Conservation (phyloP, 2,797 vertebrate species). For the Alouatta caraya region DNA sequence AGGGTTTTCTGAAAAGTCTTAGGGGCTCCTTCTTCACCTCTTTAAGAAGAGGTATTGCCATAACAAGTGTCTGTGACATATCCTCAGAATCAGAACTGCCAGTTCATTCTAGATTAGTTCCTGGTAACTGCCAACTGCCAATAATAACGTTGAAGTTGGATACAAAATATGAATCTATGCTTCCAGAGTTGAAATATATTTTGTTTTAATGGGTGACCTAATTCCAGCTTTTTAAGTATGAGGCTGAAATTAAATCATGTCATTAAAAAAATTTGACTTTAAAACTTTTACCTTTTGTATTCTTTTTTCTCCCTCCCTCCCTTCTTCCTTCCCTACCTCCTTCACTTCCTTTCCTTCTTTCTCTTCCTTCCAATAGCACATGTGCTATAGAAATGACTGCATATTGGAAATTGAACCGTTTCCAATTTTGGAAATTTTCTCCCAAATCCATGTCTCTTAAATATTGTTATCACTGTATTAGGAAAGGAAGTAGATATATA, state of each 20-base stretch:
- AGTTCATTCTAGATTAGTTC: slow-evolving; percentile 18
- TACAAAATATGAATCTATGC: not conserved
- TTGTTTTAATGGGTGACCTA: not conserved
- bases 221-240: not conserved
- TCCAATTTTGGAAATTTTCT: not conserved
- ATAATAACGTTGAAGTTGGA: not conserved
- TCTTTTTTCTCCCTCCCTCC: not conserved
- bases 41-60: not conserved
- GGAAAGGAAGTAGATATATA: not conserved
- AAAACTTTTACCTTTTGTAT: not conserved
- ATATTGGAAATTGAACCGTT: not conserved
- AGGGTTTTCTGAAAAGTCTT: not conserved
- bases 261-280: slow-evolving; percentile 2
- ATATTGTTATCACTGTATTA: not conserved
- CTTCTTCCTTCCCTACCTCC: too few relatives aligned
- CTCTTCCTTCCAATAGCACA: not conserved
- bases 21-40: not conserved
- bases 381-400: not conserved
- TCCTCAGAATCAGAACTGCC: not conserved
- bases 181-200: not conserved
- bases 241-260: not conserved
- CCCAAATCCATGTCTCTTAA: not conserved
- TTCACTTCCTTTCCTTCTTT: too few relatives aligned
- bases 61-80: slow-evolving; percentile 6
- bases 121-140: not conserved